Evolutionary conservation across 2,888 invertebrate species (phyloP).

Genomic region (Ophioninae sp.): DNA sequence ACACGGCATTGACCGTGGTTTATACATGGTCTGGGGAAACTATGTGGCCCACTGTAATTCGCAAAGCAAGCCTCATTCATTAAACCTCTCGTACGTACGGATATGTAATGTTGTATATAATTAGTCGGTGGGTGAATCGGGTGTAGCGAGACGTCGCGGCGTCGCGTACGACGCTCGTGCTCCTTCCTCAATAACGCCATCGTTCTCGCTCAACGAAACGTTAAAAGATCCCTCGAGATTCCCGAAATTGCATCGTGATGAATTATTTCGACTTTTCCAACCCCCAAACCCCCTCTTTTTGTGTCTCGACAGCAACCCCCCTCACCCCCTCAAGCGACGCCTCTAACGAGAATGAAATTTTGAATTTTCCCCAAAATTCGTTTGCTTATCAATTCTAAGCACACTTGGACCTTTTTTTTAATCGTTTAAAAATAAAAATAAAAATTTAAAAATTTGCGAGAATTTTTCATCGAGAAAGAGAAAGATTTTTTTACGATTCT

Average conservation of each 20-base stretch:
- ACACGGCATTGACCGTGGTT: conserved; percentile 80
- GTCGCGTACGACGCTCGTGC: conserved; percentile 48
- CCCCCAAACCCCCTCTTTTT: conserved; percentile 9
- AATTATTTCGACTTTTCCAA: conserved; percentile 59
- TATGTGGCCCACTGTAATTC: conserved; percentile 77
- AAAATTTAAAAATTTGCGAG: no score
- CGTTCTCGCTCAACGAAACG: conserved; percentile 65
- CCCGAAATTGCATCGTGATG: conserved; percentile 62
- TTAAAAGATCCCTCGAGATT: conserved; percentile 61
- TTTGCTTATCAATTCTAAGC: no score
- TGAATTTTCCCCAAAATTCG: no score
- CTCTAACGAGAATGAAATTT: no score
- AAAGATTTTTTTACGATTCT: no score
- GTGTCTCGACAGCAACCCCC: not conserved
- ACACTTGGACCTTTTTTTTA: no score
- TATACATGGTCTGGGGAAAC: conserved; percentile 73
- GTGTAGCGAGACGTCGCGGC: conserved; percentile 60
- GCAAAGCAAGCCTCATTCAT: conserved; percentile 79
- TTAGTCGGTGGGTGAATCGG: conserved; percentile 73
- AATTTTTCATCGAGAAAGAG: no score
- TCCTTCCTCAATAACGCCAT: conserved; percentile 60
- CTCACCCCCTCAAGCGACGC: no score
- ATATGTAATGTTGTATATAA: conserved; percentile 77
- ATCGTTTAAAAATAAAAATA: no score
- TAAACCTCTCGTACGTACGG: conserved; percentile 68